These are phyloP conservation scores for Hippocampus kuda DNA, from an alignment of 2,797 vertebrate species.

Conservation along the genomic window DNA sequence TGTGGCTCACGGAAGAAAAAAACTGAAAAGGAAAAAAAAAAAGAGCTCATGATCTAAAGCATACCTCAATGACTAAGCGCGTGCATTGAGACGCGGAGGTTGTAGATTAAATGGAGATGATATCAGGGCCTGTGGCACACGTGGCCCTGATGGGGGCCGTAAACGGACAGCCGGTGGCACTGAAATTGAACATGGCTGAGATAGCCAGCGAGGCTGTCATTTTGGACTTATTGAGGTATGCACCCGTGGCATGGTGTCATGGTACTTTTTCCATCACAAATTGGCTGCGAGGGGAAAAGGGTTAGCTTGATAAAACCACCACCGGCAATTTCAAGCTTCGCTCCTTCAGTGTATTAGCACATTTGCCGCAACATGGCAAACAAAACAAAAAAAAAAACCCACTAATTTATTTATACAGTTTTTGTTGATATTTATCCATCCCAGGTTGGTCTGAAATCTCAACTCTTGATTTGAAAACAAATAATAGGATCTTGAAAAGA, in stretches of 20 bases:
- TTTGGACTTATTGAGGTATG: slow-evolving; percentile 11
- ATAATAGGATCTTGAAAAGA: too few relatives aligned
- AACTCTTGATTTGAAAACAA: too few relatives aligned
- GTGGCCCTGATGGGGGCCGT: slow-evolving; percentile 46
- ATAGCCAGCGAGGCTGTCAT: slow-evolving; percentile 5
- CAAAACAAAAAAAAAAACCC: too few relatives aligned
- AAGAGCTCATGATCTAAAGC: not conserved
- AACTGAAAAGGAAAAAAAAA: not conserved
- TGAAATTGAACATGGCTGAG: slow-evolving; percentile 14
- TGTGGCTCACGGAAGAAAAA: not conserved
- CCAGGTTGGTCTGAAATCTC: too few relatives aligned
- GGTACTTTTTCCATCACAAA: not conserved
- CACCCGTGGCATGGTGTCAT: slow-evolving; percentile 6
- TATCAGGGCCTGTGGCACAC: slow-evolving; percentile 43
- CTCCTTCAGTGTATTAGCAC: too few relatives aligned
- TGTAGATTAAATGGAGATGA: slow-evolving; percentile 56
- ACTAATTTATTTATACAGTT: too few relatives aligned
- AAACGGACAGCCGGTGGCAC: slow-evolving; percentile 35
- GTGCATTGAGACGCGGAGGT: slow-evolving; percentile 29
- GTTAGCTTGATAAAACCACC: not conserved
- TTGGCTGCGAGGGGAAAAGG: not conserved
- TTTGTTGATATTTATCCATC: too few relatives aligned
- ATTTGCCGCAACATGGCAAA: too few relatives aligned
- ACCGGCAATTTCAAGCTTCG: not conserved
- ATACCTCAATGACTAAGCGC: slow-evolving; percentile 17